Percentiles rank a stretch among this genome's conserved stretches.
phyloP scores from a whole-genome alignment of 2,888 invertebrate genomes.

The Cheilosia urbana region DNA sequence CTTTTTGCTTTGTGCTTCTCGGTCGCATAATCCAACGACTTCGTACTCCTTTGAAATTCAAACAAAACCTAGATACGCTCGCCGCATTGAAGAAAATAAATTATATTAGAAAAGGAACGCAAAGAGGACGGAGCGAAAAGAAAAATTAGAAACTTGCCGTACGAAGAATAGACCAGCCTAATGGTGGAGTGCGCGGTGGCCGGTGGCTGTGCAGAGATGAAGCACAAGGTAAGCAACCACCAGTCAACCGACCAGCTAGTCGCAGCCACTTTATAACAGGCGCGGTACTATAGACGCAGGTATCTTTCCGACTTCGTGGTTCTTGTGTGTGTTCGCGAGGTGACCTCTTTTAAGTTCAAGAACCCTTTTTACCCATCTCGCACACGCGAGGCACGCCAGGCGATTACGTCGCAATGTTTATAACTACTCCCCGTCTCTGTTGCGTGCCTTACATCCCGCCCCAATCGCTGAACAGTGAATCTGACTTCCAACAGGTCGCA shows the following conservation, averaged over 20 bases:
- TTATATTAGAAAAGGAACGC: slow-evolving; percentile 36
- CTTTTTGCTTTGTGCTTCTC: slow-evolving; percentile 1
- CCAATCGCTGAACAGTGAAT: slow-evolving; percentile 21
- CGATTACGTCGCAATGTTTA: slow-evolving; percentile 61
- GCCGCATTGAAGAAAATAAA: slow-evolving; percentile 30
- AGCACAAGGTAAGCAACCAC: slow-evolving; percentile 67
- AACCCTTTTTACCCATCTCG: slow-evolving; percentile 75
- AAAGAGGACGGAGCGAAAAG: slow-evolving; percentile 22
- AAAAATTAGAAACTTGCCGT: slow-evolving; percentile 53
- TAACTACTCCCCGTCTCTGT: slow-evolving; percentile 52
- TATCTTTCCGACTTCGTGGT: slow-evolving; percentile 25
- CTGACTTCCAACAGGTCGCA: slow-evolving; percentile 32
- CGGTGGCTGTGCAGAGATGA: slow-evolving; percentile 24
- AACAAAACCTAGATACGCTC: slow-evolving; percentile 63
- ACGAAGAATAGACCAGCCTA: slow-evolving; percentile 55
- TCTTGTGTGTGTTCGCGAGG: slow-evolving; percentile 42
- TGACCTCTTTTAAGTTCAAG: slow-evolving; percentile 75
- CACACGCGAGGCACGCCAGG: slow-evolving; percentile 71
- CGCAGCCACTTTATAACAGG: slow-evolving; percentile 29
- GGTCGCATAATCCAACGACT: slow-evolving; percentile 52
- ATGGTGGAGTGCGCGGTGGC: slow-evolving; percentile 29
- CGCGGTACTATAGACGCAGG: slow-evolving; percentile 50
- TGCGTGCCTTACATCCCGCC: slow-evolving; percentile 57
- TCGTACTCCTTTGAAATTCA: slow-evolving; percentile 65
- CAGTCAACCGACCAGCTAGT: slow-evolving; percentile 37